Evolutionary conservation across 92 coral and sea anemone genomes (phyloP), one percentile per base, ranked within the genome.

Genomic region (Epizoanthus fatuus): DNA sequence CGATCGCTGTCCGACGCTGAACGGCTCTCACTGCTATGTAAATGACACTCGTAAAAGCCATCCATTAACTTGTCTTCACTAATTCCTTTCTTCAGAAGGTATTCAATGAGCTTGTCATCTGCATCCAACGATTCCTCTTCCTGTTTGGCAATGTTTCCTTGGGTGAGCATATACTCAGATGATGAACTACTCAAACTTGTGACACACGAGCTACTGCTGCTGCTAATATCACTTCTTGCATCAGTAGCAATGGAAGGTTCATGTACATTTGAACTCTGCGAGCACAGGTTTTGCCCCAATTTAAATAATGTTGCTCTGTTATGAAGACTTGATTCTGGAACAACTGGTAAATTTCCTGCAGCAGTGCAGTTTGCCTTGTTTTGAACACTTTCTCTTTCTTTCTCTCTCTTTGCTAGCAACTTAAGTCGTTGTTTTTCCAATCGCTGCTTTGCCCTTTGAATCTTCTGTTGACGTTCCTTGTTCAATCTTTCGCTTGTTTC

Each of bases 41-140:
- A 79, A 66, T 89, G 86, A 9, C 93, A 73, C 74, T 94, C 93
- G 57, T 90, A 92, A 74, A 82, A 85, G 3, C 95, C 95, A 65
- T 91, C 86, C 86, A 94, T 78, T 49, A 94, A 62, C 17, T 69
- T 75, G 40, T 73, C 47, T 25, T 91, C 95, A 1, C 95, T 81
- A 49, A 82, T 69, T 42, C 95, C 93, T 22, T 78, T 78, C 52
- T 80, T 49, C 16, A 89, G 75, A 22, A 94, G 88, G 64, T 64
- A 38, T 55, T 91, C 93, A 9, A 94, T 89, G 62, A 94, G 10
- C 15, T 47, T 62, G 54, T 82, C 95, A 78, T 72, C 74, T 49
- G 37, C 39, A 63, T 86, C 93, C 52, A 85, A 72, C 3, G 12
- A 11, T 67, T 83, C 78, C 63, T 58, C 83, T 32, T 64, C 86